Percentiles rank a stretch among this genome's conserved stretches.
phyloP scores from a whole-genome alignment of 2,113 vertebrate species.

The Azemiops feae region DNA sequence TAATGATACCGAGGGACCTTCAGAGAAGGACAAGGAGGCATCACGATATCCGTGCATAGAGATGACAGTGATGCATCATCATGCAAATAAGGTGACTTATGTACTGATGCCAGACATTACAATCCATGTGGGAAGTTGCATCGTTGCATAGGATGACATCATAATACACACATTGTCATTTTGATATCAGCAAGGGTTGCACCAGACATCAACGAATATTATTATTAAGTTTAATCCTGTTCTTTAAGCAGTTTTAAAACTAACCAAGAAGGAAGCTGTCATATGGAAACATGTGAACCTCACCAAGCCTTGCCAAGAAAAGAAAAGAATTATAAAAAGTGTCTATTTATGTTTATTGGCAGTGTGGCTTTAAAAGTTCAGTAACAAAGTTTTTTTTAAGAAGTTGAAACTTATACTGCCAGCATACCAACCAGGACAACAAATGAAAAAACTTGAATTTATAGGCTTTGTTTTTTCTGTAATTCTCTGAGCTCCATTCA shows the following conservation, averaged over 20 bases:
- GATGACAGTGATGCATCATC: not conserved
- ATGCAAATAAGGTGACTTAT: not conserved
- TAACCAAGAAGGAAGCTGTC: not conserved
- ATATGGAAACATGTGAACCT: not conserved
- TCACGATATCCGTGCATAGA: not conserved
- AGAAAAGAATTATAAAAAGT: not conserved
- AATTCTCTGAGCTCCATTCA: slow-evolving; percentile 23
- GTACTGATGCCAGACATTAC: not conserved
- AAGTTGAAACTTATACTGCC: not conserved
- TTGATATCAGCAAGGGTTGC: not conserved
- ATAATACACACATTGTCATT: not conserved
- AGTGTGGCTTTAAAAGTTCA: not conserved
- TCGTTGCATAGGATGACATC: not conserved
- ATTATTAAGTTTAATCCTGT: not conserved
- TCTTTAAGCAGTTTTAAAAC: not conserved
- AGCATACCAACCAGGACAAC: not conserved
- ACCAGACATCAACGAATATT: not conserved
- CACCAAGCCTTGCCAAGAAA: not conserved
- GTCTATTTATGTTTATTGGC: not conserved
- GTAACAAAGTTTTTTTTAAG: not conserved
- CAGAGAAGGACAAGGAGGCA: not conserved
- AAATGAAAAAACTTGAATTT: not conserved
- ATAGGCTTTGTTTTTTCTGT: not conserved
- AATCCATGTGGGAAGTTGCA: not conserved
- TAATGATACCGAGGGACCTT: not conserved